phyloP scores from a whole-genome alignment of 2,113 vertebrate genomes.

The Xenopus laevis region DNA sequence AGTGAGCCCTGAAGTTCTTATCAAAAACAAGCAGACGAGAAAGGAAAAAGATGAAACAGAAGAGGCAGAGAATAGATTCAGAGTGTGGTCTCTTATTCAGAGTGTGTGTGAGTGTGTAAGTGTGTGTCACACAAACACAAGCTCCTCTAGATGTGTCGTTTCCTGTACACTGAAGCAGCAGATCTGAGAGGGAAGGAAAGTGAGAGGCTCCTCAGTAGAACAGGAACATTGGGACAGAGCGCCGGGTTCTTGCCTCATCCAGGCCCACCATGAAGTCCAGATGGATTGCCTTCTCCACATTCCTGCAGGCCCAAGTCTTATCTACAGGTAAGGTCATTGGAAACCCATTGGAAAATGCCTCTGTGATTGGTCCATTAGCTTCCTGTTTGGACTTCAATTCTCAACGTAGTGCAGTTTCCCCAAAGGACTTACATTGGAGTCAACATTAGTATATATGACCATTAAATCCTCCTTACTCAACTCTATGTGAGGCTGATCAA shows the following conservation, averaged over 20 bases:
- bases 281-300: conserved; percentile 6
- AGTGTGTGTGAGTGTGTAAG: conserved; percentile 20
- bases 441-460: too few relatives aligned
- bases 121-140: conserved; percentile 43
- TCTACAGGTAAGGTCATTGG: conserved; percentile 4
- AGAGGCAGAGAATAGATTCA: not conserved
- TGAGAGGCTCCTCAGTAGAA: not conserved
- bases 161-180: conserved; percentile 57
- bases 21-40: too few relatives aligned
- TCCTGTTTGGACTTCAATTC: too few relatives aligned
- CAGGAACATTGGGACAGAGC: conserved; percentile 2
- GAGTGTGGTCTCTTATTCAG: conserved; percentile 46
- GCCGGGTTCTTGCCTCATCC: not conserved
- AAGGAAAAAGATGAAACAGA: too few relatives aligned
- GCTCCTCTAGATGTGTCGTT: conserved; percentile 50
- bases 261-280: conserved; percentile 1
- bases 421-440: too few relatives aligned
- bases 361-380: too few relatives aligned
- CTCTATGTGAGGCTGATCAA: not conserved
- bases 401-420: too few relatives aligned
- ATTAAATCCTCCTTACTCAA: too few relatives aligned
- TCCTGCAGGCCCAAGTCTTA: conserved; percentile 7
- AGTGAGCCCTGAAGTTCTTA: too few relatives aligned
- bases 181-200: not conserved
- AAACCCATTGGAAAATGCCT: too few relatives aligned